These are phyloP conservation scores for Drosophila takahashii DNA, from an alignment of 1,140 invertebrate genomes.

Conservation along the genomic window DNA sequence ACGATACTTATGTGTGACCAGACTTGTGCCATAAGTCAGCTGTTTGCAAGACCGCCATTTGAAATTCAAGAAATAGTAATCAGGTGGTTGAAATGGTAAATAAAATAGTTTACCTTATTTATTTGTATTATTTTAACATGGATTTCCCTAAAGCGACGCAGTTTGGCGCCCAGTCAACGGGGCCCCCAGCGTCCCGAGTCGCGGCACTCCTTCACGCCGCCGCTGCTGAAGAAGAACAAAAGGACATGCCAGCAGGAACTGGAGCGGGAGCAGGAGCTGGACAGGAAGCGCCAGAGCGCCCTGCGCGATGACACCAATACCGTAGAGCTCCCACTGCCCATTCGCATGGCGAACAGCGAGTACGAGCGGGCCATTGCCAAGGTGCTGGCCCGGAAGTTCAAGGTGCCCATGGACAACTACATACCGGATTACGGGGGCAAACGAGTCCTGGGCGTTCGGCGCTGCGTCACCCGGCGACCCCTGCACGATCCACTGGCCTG, in stretches of 20 bases:
- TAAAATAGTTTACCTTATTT: neutral
- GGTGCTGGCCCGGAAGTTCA: slow-evolving; percentile 95
- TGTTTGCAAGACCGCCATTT: slow-evolving; percentile 17
- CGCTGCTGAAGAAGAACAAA: slow-evolving; percentile 74
- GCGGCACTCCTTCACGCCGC: slow-evolving; percentile 59
- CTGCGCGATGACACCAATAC: slow-evolving; percentile 42
- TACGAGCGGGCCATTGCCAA: slow-evolving; percentile 90
- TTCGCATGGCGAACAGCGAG: slow-evolving; percentile 84
- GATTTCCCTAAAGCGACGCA: slow-evolving; percentile 56
- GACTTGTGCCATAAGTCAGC: slow-evolving; percentile 5
- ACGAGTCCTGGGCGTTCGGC: slow-evolving; percentile 88
- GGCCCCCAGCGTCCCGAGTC: slow-evolving; percentile 30
- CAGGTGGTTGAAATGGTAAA: slow-evolving; percentile 52
- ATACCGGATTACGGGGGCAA: slow-evolving; percentile 87
- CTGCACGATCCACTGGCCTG: slow-evolving; percentile 97
- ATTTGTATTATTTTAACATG: neutral
- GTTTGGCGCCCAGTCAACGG: slow-evolving; percentile 76
- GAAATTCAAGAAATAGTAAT: slow-evolving; percentile 54
- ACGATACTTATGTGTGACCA: slow-evolving; percentile 2
- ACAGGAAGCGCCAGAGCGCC: slow-evolving; percentile 29
- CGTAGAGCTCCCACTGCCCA: slow-evolving; percentile 33
- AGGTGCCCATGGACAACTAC: slow-evolving; percentile 97
- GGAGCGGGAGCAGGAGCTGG: slow-evolving; percentile 52
- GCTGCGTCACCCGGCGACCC: slow-evolving; percentile 89
- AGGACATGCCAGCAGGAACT: slow-evolving; percentile 64